Evolutionary conservation across 2,797 vertebrate species (phyloP).

Genomic region (Carapus acus): DNA sequence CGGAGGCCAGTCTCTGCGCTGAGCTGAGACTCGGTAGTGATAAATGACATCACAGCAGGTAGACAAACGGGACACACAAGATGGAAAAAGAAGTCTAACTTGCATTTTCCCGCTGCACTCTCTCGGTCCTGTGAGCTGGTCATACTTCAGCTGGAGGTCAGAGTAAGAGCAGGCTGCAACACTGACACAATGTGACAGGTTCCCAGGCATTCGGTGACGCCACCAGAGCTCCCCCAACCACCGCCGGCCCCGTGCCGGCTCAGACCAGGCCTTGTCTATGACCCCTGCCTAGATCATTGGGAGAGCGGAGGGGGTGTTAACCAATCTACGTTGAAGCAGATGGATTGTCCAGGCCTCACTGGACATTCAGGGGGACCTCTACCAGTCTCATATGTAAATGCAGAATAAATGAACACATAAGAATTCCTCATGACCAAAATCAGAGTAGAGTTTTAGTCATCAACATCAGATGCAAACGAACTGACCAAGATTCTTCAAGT

Average conservation of each 20-base stretch:
- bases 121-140: constrained; percentile 59
- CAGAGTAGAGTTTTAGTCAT: constrained; percentile 37
- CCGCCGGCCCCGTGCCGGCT: constrained; percentile 51
- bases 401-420: constrained; percentile 63
- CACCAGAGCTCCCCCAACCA: constrained; percentile 42
- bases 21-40: constrained; percentile 26
- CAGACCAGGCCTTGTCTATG: constrained; percentile 54
- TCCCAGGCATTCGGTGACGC: constrained; percentile 73
- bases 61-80: constrained; percentile 34
- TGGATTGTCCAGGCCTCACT: constrained; percentile 24
- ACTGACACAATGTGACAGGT: constrained; percentile 74
- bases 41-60: constrained; percentile 6
- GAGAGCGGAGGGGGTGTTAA: too few relatives aligned
- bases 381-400: constrained; percentile 52
- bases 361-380: constrained; percentile 42
- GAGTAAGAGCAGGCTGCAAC: constrained; percentile 64
- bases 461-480: constrained; percentile 51
- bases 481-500: constrained; percentile 30
- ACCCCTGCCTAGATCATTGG: constrained; percentile 60
- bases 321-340: constrained; percentile 51
- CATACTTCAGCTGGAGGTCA: constrained; percentile 60
- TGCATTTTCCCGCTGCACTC: constrained; percentile 32
- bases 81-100: constrained; percentile 50
- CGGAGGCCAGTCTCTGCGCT: background rate
- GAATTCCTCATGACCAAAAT: constrained; percentile 41